Base-by-base conservation (phyloP, 1,140 invertebrate genomes). In the Galendromus occidentalis region DNA sequence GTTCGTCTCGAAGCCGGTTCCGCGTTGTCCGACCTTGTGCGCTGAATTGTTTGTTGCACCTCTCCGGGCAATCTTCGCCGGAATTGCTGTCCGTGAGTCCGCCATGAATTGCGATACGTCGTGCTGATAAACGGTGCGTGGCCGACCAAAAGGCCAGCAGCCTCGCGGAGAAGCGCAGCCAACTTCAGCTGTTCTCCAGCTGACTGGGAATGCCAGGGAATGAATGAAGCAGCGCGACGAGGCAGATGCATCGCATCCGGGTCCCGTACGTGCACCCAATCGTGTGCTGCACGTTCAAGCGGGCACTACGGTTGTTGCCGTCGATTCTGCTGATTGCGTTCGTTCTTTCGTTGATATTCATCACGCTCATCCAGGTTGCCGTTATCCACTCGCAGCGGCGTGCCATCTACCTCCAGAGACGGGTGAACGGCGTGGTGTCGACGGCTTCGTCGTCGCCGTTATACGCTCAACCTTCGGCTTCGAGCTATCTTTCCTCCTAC, bases 301-400 rank as follows among this genome's bases (percentile, higher is more conserved):
- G 69, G 12, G 59, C 67, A 29, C 22, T 71, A 7, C 66, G 70
- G 12, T 39, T 68, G n/a, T 33, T 71, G 29, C 70, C 70, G n/a
- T 71, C 70, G 2, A 44, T 69, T 7, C 33, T 71, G 2, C 59
- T 70, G 20, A 66, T 71, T 2, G 42, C 70, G 7, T 71, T 71
- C 41, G 68, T 71, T 12, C 55, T 71, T 17, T 70, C 69, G 17
- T 64, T 71, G 2, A 70, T 71, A 17, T 69, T 71, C 39, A 67
- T 71, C 1, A 71, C 70, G 7, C 59, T 71, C 4, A 69, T 71
- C 67, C 69, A 71, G 65, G 69, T 71, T 6, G 70, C 70, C 2
- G 67, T 71, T 17, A 70, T 71, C 42, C 69, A 71, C 41, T 65
- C 69, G 6, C 67, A 70, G 39, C 64, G 70, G 41, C 29, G 69